A percentile compares a stretch with the other conserved stretches of the same genome.
These are phyloP conservation scores for Laothoe populi DNA, from an alignment of 2,888 invertebrate species.

Conservation along the genomic window DNA sequence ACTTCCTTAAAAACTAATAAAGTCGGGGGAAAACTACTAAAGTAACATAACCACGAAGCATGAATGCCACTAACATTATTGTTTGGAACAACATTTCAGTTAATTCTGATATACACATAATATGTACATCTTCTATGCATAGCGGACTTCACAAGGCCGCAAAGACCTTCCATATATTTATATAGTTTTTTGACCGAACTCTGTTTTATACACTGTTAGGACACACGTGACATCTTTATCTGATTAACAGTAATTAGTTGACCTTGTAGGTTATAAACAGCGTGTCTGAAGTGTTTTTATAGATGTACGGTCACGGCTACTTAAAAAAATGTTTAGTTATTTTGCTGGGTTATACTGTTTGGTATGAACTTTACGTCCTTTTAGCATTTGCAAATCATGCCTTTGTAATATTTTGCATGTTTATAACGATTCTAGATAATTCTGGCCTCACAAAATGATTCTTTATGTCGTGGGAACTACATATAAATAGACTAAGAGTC, in stretches of 20 bases:
- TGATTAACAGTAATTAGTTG: slow-evolving; percentile 14
- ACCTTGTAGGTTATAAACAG: neutral
- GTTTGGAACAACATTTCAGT: neutral
- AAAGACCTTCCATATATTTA: slow-evolving; percentile 3
- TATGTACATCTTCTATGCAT: neutral
- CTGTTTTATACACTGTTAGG: slow-evolving; percentile 1
- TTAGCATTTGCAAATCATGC: too few species aligned
- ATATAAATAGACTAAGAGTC: neutral
- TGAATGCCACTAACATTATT: neutral
- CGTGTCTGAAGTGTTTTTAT: neutral
- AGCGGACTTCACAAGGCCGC: neutral
- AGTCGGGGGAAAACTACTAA: too few species aligned
- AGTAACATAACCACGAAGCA: too few species aligned
- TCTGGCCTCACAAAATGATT: too few species aligned
- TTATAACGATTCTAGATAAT: too few species aligned
- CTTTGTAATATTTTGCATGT: too few species aligned
- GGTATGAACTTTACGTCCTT: too few species aligned
- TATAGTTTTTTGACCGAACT: neutral
- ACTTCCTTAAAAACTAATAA: too few species aligned
- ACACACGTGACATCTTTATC: slow-evolving; percentile 20
- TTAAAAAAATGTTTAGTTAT: too few species aligned
- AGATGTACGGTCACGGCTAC: too few species aligned
- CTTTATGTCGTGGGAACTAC: neutral
- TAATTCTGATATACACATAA: slow-evolving; percentile 4
- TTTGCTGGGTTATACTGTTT: too few species aligned